Base-by-base conservation (phyloP, 2,113 vertebrate species). In the Sinocyclocheilus maitianheensis region DNA sequence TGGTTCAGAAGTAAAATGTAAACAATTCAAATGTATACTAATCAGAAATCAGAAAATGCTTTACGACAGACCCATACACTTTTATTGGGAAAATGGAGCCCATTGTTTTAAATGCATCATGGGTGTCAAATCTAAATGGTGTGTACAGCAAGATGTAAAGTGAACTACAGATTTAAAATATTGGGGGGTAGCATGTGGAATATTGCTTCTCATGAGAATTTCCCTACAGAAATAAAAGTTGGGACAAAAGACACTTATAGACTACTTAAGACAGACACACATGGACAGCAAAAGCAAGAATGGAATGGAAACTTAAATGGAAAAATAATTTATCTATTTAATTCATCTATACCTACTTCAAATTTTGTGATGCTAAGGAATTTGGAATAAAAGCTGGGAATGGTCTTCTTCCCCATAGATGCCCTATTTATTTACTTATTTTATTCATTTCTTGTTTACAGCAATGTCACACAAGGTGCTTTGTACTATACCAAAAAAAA, bases 201-300 rank as follows among this genome's bases (percentile, higher is more conserved):
- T 9, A 63, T 14, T 46, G 8, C 18, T 46, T 76, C 11, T 48
- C 22, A 43, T 16, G 26, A 67, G 40, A 48, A 58, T n/a, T 72
- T 75, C 34, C 34, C 65, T 60, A 72, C 40, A 83, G 34, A 43
- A 65, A 76, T 37, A 37, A 30, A 81, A 87, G 18, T 40, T n/a
- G 51, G 55, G 71, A 2, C 30, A 30, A 30, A 30, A 30, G 30
- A 80, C 60, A 72, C 7, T 11, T 69, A 86, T 81, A 22, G 46
- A 55, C 30, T 83, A 77, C 55, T 16, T 69, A 77, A 62, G 75
- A 85, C 76, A 87, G 51, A 83, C 51, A 77, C 71, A 63, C n/a
- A 83, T 79, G 78, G 75, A 89, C 84, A 83, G 86, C 79, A 83
- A 89, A 89, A 87, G 77, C 88, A 87, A 87, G 85, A 76, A 69